Evolutionary conservation across 2,888 invertebrate species (phyloP).

Genomic region (Eulithis prunata): DNA sequence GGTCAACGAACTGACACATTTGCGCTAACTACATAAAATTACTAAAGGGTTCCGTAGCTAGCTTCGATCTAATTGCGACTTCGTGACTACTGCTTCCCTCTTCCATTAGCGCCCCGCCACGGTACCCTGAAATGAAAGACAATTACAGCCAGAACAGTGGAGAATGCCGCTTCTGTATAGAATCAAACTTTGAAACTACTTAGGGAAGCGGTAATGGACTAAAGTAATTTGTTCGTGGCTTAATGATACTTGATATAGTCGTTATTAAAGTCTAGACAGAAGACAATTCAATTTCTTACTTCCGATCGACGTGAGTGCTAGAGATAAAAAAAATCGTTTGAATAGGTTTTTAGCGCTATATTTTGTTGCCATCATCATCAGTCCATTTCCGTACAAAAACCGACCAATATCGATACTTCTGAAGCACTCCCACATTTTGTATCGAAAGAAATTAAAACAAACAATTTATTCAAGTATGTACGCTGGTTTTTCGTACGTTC

Average conservation of each 20-base stretch:
- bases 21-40: constrained; percentile 76
- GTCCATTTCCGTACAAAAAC: too few relatives aligned
- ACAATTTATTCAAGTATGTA: too few relatives aligned
- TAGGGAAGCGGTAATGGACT: constrained; percentile 41
- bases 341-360: background rate
- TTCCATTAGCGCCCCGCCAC: constrained; percentile 68
- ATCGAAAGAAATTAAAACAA: too few relatives aligned
- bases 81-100: constrained; percentile 71
- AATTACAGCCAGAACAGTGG: constrained; percentile 21
- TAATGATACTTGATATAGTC: constrained; percentile 42
- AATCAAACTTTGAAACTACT: background rate
- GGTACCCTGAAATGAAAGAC: constrained; percentile 37
- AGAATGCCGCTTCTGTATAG: constrained; percentile 43
- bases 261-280: constrained; percentile 65
- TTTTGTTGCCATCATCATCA: too few relatives aligned
- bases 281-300: constrained; percentile 60
- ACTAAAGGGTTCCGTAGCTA: constrained; percentile 72
- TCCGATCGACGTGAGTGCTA: constrained; percentile 24
- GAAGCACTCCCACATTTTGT: too few relatives aligned
- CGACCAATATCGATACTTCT: too few relatives aligned
- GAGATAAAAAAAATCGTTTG: constrained; percentile 29
- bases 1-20: constrained; percentile 64
- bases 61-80: constrained; percentile 75
- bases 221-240: constrained; percentile 16
- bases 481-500: too few relatives aligned